Conservation (phyloP, 1,140 invertebrate genomes). For the Sinella curviseta region DNA sequence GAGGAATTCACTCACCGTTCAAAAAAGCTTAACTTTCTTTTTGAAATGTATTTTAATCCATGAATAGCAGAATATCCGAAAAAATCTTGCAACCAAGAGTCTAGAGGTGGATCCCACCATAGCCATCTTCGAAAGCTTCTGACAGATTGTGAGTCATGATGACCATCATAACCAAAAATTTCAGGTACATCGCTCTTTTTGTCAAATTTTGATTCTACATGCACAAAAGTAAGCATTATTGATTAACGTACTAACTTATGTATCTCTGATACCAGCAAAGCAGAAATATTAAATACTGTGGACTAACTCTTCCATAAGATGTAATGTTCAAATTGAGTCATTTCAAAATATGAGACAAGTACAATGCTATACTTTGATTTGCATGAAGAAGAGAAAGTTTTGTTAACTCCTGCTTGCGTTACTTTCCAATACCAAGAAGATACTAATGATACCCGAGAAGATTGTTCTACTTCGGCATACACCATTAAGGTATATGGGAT, state of each 20-base stretch:
- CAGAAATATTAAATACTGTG: neutral
- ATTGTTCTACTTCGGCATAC: too few relatives aligned
- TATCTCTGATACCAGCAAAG: neutral
- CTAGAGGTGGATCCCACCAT: neutral
- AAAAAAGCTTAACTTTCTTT: neutral
- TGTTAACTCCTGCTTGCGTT: too few relatives aligned
- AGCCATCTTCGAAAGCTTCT: neutral
- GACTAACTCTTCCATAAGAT: neutral
- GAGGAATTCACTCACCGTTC: neutral
- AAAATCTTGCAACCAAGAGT: slow-evolving; percentile 10
- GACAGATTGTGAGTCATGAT: too few relatives aligned
- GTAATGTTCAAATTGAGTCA: slow-evolving; percentile 2
- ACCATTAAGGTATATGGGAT: too few relatives aligned
- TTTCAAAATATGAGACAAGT: too few relatives aligned
- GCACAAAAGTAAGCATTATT: neutral
- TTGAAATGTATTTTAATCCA: neutral
- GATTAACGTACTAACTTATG: neutral
- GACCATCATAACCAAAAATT: too few relatives aligned
- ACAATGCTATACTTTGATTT: too few relatives aligned
- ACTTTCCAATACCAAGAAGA: too few relatives aligned
- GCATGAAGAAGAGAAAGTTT: too few relatives aligned
- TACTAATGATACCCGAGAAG: too few relatives aligned
- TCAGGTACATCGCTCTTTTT: too few relatives aligned
- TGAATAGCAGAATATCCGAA: neutral
- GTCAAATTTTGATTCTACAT: neutral